A percentile compares a stretch with the other conserved stretches of the same genome.
Evolutionary conservation across 2,113 vertebrate species (phyloP).

Genomic region (Puma concolor): DNA sequence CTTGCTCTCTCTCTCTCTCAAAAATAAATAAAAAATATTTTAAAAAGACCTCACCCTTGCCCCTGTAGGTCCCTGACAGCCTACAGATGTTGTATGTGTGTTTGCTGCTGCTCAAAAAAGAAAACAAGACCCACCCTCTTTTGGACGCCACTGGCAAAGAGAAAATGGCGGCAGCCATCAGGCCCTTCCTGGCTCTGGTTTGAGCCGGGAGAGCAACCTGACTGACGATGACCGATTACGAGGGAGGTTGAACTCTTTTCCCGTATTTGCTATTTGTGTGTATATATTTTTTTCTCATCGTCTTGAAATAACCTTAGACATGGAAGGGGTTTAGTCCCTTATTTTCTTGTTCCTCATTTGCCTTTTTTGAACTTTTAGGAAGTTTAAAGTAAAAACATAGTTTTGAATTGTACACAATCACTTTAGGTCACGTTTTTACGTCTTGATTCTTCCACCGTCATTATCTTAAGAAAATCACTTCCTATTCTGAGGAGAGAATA

Average conservation of each 20-base stretch:
- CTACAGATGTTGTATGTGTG: neutral
- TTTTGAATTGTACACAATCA: neutral
- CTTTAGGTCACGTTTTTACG: neutral
- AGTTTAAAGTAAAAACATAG: neutral
- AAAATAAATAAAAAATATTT: too few species aligned
- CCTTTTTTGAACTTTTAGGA: neutral
- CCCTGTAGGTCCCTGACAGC: neutral
- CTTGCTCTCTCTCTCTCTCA: too few species aligned
- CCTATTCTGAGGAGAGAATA: neutral
- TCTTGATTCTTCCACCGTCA: neutral
- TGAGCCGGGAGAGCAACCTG: neutral
- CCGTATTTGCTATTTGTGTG: neutral
- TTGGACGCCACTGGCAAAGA: fast-evolving
- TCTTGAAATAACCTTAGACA: neutral
- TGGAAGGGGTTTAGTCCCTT: neutral
- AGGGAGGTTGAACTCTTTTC: neutral
- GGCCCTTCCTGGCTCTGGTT: neutral
- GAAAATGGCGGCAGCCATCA: fast-evolving
- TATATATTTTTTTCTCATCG: neutral
- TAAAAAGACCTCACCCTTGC: neutral
- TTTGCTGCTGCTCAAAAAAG: neutral
- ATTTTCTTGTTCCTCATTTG: neutral
- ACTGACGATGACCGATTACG: neutral
- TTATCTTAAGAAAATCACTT: neutral
- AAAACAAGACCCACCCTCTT: neutral